Evolutionary conservation across 2,113 vertebrate species (phyloP).

Genomic region (Thinocorus orbignyianus): DNA sequence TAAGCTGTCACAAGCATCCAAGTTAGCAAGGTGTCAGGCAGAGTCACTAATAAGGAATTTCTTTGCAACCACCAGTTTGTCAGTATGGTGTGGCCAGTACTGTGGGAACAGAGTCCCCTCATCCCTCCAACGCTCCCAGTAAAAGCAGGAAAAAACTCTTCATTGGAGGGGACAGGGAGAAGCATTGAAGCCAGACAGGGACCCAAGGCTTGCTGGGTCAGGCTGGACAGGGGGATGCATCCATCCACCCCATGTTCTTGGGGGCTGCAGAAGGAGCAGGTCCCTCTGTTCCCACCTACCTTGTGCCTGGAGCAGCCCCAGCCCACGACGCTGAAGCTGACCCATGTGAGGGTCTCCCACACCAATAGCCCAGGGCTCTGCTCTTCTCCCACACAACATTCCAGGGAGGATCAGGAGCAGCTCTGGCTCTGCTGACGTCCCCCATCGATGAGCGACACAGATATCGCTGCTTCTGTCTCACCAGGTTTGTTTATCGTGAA

Average conservation of each 20-base stretch:
- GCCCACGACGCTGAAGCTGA: not conserved
- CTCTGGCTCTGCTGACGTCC: fast-evolving
- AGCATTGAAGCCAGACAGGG: fast-evolving
- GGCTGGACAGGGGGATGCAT: not conserved
- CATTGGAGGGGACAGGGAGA: not conserved
- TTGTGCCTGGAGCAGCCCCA: not conserved
- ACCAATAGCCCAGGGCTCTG: fast-evolving
- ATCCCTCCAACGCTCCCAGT: fast-evolving
- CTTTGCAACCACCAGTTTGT: not conserved
- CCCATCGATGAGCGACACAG: fast-evolving
- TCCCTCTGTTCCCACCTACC: not conserved
- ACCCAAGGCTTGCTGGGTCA: not conserved
- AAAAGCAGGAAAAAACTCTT: not conserved
- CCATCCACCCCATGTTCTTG: fast-evolving
- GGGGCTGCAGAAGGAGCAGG: not conserved
- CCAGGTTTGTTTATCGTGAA: not conserved
- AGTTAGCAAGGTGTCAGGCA: not conserved
- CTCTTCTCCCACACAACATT: not conserved
- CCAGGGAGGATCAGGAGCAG: not conserved
- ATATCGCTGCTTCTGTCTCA: not conserved
- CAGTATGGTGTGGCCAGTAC: not conserved
- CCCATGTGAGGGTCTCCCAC: fast-evolving
- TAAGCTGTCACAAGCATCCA: fast-evolving
- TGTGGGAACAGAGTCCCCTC: not conserved
- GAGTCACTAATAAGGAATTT: not conserved